Conservation (phyloP, 2,888 invertebrate genomes). For the Ochlodes sylvanus region DNA sequence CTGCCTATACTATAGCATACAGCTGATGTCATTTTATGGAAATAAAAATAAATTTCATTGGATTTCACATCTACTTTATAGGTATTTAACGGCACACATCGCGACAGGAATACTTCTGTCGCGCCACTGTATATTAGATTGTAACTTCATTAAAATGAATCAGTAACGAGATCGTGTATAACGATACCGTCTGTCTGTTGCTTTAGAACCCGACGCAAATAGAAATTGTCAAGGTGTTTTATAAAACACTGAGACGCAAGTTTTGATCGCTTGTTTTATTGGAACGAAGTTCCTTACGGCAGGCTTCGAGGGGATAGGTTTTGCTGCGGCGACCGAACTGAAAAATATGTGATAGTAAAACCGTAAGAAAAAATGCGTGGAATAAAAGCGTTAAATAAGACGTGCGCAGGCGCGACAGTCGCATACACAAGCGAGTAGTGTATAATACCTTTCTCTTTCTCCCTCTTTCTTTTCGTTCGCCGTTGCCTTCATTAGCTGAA, state of each 20-base stretch:
- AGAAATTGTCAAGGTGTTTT: constrained; percentile 19
- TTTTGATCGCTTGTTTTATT: neutral
- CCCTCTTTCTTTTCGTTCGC: too few species aligned
- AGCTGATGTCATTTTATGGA: constrained; percentile 25
- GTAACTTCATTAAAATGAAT: constrained; percentile 37
- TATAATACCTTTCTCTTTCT: too few species aligned
- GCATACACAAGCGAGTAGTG: too few species aligned
- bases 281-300: too few species aligned
- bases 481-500: too few species aligned
- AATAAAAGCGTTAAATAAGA: too few species aligned
- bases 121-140: constrained; percentile 28
- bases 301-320: too few species aligned
- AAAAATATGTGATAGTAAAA: too few species aligned
- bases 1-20: constrained; percentile 33
- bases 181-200: constrained; percentile 32
- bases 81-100: constrained; percentile 19
- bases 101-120: constrained; percentile 17
- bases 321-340: too few species aligned
- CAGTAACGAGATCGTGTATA: constrained; percentile 33
- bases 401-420: too few species aligned
- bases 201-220: constrained; percentile 28
- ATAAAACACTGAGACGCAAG: constrained; percentile 7
- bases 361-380: too few species aligned
- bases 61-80: constrained; percentile 22
- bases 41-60: constrained; percentile 34